These are phyloP conservation scores for Crax fasciolata DNA, from an alignment of 2,797 vertebrate species.

Conservation along the genomic window DNA sequence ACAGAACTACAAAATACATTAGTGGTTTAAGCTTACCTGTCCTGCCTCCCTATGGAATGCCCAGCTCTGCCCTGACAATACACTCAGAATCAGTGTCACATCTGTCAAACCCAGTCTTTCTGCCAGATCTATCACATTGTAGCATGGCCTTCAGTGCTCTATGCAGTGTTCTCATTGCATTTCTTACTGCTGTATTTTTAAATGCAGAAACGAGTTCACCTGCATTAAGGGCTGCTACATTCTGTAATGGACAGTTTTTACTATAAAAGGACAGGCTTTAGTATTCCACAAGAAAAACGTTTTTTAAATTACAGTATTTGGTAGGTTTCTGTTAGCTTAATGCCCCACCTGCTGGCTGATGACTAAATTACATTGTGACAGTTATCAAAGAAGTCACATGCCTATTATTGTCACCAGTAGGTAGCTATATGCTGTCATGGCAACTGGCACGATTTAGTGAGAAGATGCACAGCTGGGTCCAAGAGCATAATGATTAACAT, in stretches of 20 bases:
- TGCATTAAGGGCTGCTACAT: background rate
- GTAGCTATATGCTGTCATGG: slow-evolving; percentile 39
- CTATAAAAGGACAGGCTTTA: background rate
- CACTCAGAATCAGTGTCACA: background rate
- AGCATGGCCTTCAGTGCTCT: background rate
- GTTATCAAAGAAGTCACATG: background rate
- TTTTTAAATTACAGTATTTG: background rate
- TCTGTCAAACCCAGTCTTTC: background rate
- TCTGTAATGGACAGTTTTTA: background rate
- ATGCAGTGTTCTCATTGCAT: background rate
- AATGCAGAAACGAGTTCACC: background rate
- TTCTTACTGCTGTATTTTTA: background rate
- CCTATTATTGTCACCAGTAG: slow-evolving; percentile 30
- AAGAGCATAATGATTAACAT: background rate
- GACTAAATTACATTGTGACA: slow-evolving; percentile 43
- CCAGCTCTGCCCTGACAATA: background rate
- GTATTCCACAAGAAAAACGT: background rate
- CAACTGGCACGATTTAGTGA: background rate
- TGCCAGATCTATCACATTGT: background rate
- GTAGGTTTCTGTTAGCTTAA: slow-evolving; percentile 67
- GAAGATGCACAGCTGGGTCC: slow-evolving; percentile 40
- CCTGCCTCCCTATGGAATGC: background rate
- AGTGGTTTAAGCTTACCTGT: background rate
- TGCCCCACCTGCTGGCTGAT: slow-evolving; percentile 76
- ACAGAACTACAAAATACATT: background rate